Percentiles rank a stretch among this genome's conserved stretches.
Evolutionary conservation across 2,797 vertebrate species (phyloP).

Genomic region (Oryzias dopingdopingensis): DNA sequence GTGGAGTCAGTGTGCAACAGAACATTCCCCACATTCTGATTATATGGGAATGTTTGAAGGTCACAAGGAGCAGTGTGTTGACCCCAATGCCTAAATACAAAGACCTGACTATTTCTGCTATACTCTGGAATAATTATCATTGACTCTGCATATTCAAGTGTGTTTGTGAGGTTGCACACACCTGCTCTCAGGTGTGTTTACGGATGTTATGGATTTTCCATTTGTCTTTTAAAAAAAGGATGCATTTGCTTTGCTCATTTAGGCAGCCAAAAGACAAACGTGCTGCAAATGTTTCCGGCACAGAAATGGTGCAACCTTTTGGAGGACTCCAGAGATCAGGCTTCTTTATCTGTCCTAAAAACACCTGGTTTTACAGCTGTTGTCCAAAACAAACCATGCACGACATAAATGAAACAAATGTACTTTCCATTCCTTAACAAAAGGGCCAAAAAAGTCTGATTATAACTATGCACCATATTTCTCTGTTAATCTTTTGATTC

Average conservation of each 20-base stretch:
- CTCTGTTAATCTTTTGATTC: not conserved
- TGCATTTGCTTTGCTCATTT: constrained; percentile 19
- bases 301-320: constrained; percentile 39
- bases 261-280: constrained; percentile 32
- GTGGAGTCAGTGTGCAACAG: constrained; percentile 22
- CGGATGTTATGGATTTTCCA: constrained; percentile 18
- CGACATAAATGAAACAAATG: constrained; percentile 33
- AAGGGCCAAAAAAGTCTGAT: constrained; percentile 9
- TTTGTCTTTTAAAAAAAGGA: constrained; percentile 12
- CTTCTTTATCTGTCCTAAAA: constrained; percentile 20
- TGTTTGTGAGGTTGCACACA: constrained; percentile 12
- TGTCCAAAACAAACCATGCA: constrained; percentile 60
- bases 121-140: constrained; percentile 16
- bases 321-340: constrained; percentile 12
- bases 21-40: constrained; percentile 49
- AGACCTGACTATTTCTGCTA: constrained; percentile 32
- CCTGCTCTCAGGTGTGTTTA: constrained; percentile 25
- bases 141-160: constrained; percentile 2
- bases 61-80: constrained; percentile 46
- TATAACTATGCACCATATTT: constrained; percentile 6
- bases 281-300: constrained; percentile 38
- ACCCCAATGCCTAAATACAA: constrained; percentile 41
- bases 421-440: constrained; percentile 43
- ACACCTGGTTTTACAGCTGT: constrained; percentile 57
- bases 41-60: constrained; percentile 53